phyloP scores from a whole-genome alignment of 2,113 vertebrate genomes.

The Grus americana region DNA sequence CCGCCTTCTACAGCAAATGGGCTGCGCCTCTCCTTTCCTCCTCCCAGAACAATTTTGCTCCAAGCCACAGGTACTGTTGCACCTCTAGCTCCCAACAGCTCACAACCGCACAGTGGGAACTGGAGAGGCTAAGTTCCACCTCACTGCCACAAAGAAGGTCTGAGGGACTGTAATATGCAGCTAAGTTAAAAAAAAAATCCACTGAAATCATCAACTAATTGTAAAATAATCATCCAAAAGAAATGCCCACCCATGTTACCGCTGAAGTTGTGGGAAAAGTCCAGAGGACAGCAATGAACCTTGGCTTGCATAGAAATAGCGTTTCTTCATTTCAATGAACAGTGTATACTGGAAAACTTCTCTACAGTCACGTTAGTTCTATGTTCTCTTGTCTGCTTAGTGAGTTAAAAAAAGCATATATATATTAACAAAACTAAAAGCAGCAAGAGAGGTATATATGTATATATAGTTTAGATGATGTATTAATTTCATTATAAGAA shows the following conservation, averaged over 20 bases:
- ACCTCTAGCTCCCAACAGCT: not conserved
- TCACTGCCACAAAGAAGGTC: not conserved
- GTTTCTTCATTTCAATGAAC: not conserved
- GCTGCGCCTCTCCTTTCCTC: not conserved
- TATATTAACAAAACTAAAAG: not conserved
- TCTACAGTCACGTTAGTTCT: not conserved
- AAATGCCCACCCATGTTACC: not conserved
- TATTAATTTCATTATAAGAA: constrained; percentile 41
- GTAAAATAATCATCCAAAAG: not conserved
- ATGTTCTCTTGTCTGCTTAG: not conserved
- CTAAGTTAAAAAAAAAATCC: not conserved
- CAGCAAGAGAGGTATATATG: not conserved
- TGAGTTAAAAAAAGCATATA: not conserved
- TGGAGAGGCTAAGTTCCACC: not conserved
- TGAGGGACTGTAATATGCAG: not conserved
- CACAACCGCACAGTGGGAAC: accelerated
- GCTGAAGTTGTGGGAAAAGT: not conserved
- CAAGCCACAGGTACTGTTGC: not conserved
- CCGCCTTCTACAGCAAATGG: not conserved
- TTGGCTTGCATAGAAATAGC: not conserved
- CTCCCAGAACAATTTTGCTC: not conserved
- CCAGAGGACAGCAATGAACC: not conserved
- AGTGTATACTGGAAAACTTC: not conserved
- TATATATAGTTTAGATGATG: not conserved
- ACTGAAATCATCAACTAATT: not conserved